Base-by-base conservation (phyloP, 2,113 vertebrate species). In the Telmatochromis sp. region DNA sequence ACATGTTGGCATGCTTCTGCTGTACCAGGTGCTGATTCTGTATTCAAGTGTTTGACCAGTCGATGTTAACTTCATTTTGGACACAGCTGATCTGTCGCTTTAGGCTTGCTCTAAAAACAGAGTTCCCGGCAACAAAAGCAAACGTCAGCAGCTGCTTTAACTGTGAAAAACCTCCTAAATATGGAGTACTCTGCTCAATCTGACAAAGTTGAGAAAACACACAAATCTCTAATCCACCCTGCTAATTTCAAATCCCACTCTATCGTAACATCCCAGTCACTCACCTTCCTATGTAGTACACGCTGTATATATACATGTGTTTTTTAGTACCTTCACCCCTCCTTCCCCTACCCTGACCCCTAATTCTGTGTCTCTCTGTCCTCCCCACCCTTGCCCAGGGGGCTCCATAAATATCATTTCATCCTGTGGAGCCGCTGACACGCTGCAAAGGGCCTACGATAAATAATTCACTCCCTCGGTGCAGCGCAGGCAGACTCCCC, bases 341-440 rank as follows among this genome's bases (percentile, higher is more conserved):
- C 42, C 83, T 80, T 65, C 70, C 75, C 68, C 63, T 57, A 5
- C 78, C 19, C 26, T 58, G 33, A 86, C 86, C 90, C 94, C 83
- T 93, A 91, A 86, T 87, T 91, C 91, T 63, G 37, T 83, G 87
- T 88, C 87, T 91, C 88, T 85, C 80, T 83, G 91, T 92, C 93
- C 91, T 90, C 83, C 87, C 80, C 91, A 93, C 92, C 90, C 87
- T 92, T 93, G 88, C 96, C 96, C 96, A 96, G 86, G 95, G 96
- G 96, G 94, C 96, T 95, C 95, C 96, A 96, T 96, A 96, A 97
- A 97, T 96, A 97, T 96, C 95, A 96, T 96, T 96, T 96, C 96
- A 96, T 96, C 96, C 94, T 51, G 93, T 45, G 83, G 93, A 95
- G 96, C 93, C 68, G 91, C 96, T 96, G 95, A 96, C 96, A 96